Conservation (phyloP, 2,113 vertebrate genomes). For the Oryzias melastigma region DNA sequence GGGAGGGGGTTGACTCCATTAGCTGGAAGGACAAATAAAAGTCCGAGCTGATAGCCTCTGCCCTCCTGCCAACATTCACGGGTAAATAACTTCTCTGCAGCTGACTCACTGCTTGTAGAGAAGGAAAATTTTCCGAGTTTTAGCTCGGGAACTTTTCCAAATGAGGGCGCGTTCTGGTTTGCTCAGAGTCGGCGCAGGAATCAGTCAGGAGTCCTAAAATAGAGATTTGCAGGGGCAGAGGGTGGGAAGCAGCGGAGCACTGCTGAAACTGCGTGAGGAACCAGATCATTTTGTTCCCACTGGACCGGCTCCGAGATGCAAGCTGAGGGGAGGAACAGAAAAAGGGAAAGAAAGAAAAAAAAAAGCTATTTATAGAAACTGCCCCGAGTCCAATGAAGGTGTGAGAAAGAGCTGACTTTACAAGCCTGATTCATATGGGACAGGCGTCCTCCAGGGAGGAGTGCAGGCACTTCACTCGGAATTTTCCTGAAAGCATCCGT, state of each 20-base stretch:
- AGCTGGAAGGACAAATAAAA: slow-evolving; percentile 62
- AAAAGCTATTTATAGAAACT: slow-evolving; percentile 59
- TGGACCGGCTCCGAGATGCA: slow-evolving; percentile 27
- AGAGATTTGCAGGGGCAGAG: slow-evolving; percentile 62
- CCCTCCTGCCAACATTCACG: slow-evolving; percentile 26
- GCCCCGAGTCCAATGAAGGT: slow-evolving; percentile 23
- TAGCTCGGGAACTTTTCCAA: slow-evolving; percentile 21
- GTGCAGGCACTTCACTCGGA: slow-evolving; percentile 2
- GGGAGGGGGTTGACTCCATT: slow-evolving; percentile 64
- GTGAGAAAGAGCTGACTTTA: slow-evolving; percentile 15
- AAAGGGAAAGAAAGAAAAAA: slow-evolving; percentile 14
- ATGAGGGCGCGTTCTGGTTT: slow-evolving; percentile 29
- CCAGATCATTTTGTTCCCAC: slow-evolving; percentile 39
- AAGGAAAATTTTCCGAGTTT: slow-evolving; percentile 19
- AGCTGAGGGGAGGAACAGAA: slow-evolving; percentile 35
- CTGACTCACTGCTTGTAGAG: slow-evolving; percentile 16
- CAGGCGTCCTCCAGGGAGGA: not conserved
- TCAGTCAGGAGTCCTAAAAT: slow-evolving; percentile 61
- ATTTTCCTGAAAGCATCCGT: slow-evolving; percentile 7
- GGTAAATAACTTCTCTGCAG: not conserved
- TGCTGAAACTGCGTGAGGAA: slow-evolving; percentile 42
- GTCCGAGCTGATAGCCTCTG: slow-evolving; percentile 55
- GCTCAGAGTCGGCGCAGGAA: slow-evolving; percentile 36
- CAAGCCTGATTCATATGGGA: slow-evolving; percentile 29
- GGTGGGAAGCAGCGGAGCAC: slow-evolving; percentile 49